phyloP scores from a whole-genome alignment of 2,888 invertebrate genomes.

The Blastobasis lacticolella region DNA sequence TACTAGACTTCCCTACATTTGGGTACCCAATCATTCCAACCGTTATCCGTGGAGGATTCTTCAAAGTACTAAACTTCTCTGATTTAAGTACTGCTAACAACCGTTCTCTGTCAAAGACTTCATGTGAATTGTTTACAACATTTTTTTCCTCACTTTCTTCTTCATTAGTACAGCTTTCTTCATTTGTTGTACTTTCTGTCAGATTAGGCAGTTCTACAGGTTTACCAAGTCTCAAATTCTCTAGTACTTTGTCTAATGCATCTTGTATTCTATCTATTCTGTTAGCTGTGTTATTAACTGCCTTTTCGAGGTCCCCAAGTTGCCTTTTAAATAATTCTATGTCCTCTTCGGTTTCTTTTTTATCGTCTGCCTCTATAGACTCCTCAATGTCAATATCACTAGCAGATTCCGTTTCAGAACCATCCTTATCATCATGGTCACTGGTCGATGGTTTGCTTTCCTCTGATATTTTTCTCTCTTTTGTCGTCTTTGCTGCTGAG shows the following conservation, averaged over 20 bases:
- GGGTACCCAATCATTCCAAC: slow-evolving; percentile 98
- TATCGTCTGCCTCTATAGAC: slow-evolving; percentile 30
- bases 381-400: slow-evolving; percentile 30
- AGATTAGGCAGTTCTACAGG: slow-evolving; percentile 37
- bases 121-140: slow-evolving; percentile 64
- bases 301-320: slow-evolving; percentile 64
- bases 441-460: slow-evolving; percentile 24
- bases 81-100: slow-evolving; percentile 82
- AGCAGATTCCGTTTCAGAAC: slow-evolving; percentile 48
- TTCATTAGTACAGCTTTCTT: not conserved
- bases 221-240: slow-evolving; percentile 47
- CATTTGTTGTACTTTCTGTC: slow-evolving; percentile 4
- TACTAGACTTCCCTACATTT: slow-evolving; percentile 99
- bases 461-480: slow-evolving; percentile 61
- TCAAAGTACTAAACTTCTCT: slow-evolving; percentile 52
- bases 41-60: slow-evolving; percentile 77
- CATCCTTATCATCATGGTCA: slow-evolving; percentile 16
- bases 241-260: slow-evolving; percentile 57
- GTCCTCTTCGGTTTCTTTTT: slow-evolving; percentile 46
- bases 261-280: slow-evolving; percentile 71
- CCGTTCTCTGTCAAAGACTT: slow-evolving; percentile 78
- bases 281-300: slow-evolving; percentile 70
- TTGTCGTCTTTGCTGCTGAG: slow-evolving; percentile 83
- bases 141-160: slow-evolving; percentile 5
- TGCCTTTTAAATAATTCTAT: slow-evolving; percentile 67